Conservation (phyloP, 2,888 invertebrate species). For the Clostera curtula region DNA sequence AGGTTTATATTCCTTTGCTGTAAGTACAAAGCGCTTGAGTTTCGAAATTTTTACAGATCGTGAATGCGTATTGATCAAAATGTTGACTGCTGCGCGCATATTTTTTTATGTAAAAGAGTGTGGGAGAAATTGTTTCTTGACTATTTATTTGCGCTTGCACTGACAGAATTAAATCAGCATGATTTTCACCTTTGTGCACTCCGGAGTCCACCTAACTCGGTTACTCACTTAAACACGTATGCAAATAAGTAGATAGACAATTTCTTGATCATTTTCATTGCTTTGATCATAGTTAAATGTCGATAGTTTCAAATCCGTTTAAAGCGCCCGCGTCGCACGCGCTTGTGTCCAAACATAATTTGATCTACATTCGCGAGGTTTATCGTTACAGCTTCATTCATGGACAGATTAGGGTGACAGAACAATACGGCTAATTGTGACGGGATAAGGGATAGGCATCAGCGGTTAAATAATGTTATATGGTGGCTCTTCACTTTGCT, state of each 20-base stretch:
- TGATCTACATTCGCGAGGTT: slow-evolving; percentile 41
- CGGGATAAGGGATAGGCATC: slow-evolving; percentile 11
- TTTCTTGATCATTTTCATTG: too few species aligned
- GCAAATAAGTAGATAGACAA: too few species aligned
- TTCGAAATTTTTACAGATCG: slow-evolving; percentile 1
- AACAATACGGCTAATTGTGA: slow-evolving; percentile 49
- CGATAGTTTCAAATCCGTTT: too few species aligned
- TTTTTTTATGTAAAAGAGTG: neutral
- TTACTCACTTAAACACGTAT: too few species aligned
- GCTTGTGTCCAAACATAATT: slow-evolving; percentile 60
- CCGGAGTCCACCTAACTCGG: too few species aligned
- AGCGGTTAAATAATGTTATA: slow-evolving; percentile 14
- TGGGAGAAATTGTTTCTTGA: too few species aligned
- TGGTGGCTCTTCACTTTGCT: neutral
- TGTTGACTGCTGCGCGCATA: neutral
- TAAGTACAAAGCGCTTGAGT: slow-evolving; percentile 1
- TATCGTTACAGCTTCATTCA: slow-evolving; percentile 7
- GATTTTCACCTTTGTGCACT: slow-evolving; percentile 9
- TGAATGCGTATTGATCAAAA: neutral
- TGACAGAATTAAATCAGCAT: slow-evolving; percentile 24
- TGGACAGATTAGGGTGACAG: slow-evolving; percentile 26
- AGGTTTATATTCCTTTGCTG: too few species aligned
- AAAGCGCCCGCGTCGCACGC: too few species aligned
- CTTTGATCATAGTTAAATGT: too few species aligned
- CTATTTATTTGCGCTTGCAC: too few species aligned